Conservation (phyloP, 2,113 vertebrate species). For the Odontesthes bonariensis region DNA sequence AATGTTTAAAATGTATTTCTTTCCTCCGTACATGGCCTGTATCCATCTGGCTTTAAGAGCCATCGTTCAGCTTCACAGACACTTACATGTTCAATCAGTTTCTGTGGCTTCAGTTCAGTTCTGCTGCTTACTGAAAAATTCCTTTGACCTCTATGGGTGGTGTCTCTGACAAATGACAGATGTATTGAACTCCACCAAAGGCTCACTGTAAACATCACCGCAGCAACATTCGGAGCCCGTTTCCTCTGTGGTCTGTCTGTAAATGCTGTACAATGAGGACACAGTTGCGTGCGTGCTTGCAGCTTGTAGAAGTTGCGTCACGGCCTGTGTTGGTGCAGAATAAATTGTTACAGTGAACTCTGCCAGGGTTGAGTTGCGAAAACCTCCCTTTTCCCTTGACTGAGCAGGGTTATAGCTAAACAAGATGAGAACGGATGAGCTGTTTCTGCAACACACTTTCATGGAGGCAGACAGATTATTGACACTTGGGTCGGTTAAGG, state of each 20-base stretch:
- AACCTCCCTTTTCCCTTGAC: neutral
- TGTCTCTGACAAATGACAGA: slow-evolving; percentile 65
- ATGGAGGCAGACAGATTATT: slow-evolving; percentile 20
- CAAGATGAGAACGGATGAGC: slow-evolving; percentile 22
- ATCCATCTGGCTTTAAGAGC: slow-evolving; percentile 34
- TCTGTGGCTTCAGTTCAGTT: slow-evolving; percentile 20
- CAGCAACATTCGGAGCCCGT: slow-evolving; percentile 49
- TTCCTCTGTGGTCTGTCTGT: slow-evolving; percentile 47
- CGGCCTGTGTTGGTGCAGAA: neutral
- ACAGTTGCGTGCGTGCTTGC: slow-evolving; percentile 36
- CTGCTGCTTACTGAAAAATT: slow-evolving; percentile 64
- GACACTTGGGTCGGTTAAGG: slow-evolving; percentile 10
- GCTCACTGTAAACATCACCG: slow-evolving; percentile 49
- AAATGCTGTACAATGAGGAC: slow-evolving; percentile 46
- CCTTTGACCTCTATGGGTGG: slow-evolving; percentile 71
- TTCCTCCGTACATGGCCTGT: slow-evolving; percentile 54
- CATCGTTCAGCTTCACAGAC: slow-evolving; percentile 64
- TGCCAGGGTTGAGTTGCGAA: slow-evolving; percentile 4
- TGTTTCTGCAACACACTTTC: slow-evolving; percentile 27
- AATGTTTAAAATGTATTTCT: neutral
- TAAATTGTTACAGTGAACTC: slow-evolving; percentile 3
- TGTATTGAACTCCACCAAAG: slow-evolving; percentile 63
- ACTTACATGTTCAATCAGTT: slow-evolving; percentile 59
- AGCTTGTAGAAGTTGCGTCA: slow-evolving; percentile 29
- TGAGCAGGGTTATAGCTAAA: slow-evolving; percentile 5